A percentile compares a stretch with the other conserved stretches of the same genome.
Evolutionary conservation across 1,140 invertebrate genomes (phyloP).

Genomic region (Drosophila repleta): DNA sequence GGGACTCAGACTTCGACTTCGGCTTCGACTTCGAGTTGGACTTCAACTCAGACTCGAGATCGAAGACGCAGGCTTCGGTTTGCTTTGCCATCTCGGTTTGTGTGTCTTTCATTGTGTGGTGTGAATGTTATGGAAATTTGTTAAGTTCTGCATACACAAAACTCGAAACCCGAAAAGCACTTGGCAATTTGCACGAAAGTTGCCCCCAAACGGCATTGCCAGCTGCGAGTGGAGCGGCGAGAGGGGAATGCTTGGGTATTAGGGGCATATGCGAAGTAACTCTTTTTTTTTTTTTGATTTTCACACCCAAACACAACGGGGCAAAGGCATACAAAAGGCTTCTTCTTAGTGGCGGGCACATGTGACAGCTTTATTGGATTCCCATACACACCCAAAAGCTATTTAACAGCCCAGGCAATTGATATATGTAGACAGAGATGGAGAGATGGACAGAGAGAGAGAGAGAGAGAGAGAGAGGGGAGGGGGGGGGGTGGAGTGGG

Average conservation of each 20-base stretch:
- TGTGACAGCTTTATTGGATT: slow-evolving; percentile 81
- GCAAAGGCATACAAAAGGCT: slow-evolving; percentile 54
- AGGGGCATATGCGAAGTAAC: slow-evolving; percentile 57
- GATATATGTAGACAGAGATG: slow-evolving; percentile 25
- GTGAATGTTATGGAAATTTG: slow-evolving; percentile 81
- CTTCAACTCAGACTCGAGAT: slow-evolving; percentile 30
- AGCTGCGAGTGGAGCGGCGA: slow-evolving; percentile 17
- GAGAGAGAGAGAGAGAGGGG: background rate
- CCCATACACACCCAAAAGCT: slow-evolving; percentile 68
- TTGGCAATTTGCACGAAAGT: slow-evolving; percentile 74
- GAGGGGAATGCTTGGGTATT: background rate
- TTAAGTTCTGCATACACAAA: slow-evolving; percentile 76
- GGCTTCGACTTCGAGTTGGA: slow-evolving; percentile 28
- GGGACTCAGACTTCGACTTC: slow-evolving; percentile 19
- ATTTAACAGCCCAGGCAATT: slow-evolving; percentile 61
- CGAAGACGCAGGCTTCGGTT: slow-evolving; percentile 56
- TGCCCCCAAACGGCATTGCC: slow-evolving; percentile 46
- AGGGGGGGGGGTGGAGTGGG: background rate
- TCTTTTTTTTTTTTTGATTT: slow-evolving; percentile 76
- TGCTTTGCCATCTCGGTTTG: slow-evolving; percentile 33
- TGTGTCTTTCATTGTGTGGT: slow-evolving; percentile 71
- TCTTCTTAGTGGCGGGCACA: slow-evolving; percentile 59
- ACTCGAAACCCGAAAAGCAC: slow-evolving; percentile 60
- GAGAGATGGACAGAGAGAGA: background rate
- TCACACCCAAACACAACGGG: slow-evolving; percentile 74